Evolutionary conservation across 1,140 invertebrate species (phyloP).

Genomic region (Helicoverpa armigera): DNA sequence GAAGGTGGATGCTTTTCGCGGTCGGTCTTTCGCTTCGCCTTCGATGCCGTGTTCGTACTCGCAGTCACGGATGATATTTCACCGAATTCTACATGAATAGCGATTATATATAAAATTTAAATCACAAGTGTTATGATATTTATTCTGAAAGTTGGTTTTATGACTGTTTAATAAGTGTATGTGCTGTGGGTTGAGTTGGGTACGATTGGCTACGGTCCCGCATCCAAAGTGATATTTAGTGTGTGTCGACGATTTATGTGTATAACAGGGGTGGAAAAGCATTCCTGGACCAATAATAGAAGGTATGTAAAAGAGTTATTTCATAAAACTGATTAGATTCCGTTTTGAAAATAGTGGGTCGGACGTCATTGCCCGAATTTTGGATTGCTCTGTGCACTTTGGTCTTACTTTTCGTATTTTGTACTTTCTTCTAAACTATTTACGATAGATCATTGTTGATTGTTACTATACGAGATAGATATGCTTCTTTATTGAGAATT

Average conservation of each 20-base stretch:
- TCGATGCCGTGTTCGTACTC: conserved; percentile 83
- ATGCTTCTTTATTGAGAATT: not conserved
- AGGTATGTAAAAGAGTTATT: conserved; percentile 56
- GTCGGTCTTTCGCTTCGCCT: conserved; percentile 80
- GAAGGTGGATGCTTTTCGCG: conserved; percentile 77
- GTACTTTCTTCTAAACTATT: conserved; percentile 7
- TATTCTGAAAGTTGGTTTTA: conserved; percentile 59
- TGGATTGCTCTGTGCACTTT: conserved; percentile 36
- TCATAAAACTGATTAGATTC: conserved; percentile 29
- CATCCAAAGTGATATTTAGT: conserved; percentile 60
- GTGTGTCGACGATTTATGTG: conserved; percentile 67
- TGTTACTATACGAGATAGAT: not conserved
- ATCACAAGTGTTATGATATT: conserved; percentile 73
- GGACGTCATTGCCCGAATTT: conserved; percentile 33
- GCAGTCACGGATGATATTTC: conserved; percentile 81
- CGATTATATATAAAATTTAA: conserved; percentile 68
- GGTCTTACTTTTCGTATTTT: conserved; percentile 40
- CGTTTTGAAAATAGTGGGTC: conserved; percentile 24
- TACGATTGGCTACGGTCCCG: conserved; percentile 58
- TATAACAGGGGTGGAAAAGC: conserved; percentile 61
- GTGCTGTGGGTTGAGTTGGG: conserved; percentile 66
- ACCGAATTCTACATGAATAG: conserved; percentile 77
- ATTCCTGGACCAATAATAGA: conserved; percentile 54
- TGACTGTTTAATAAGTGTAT: conserved; percentile 65
- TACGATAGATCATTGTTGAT: not conserved